phyloP scores from a whole-genome alignment of 2,888 invertebrate species.

The Bibio marci region DNA sequence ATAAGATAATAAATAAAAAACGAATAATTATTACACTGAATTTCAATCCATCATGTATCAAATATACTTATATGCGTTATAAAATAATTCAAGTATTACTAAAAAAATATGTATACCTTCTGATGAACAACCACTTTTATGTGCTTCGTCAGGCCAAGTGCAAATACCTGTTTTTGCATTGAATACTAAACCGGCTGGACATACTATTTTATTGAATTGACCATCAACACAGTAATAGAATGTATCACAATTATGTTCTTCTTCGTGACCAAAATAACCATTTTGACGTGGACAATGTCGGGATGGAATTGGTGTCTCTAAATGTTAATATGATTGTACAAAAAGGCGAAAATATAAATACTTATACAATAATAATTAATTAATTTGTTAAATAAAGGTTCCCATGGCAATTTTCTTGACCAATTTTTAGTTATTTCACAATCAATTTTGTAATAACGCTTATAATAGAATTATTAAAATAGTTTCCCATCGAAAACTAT shows the following conservation, averaged over 20 bases:
- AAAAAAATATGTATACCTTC: slow-evolving; percentile 44
- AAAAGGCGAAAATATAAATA: not conserved
- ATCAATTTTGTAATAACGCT: no score
- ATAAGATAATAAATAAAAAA: slow-evolving; percentile 13
- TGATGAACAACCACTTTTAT: slow-evolving; percentile 70
- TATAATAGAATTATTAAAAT: no score
- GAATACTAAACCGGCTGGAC: slow-evolving; percentile 73
- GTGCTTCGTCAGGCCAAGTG: slow-evolving; percentile 84
- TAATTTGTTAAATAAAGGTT: no score
- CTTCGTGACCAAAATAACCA: slow-evolving; percentile 76
- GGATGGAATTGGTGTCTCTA: slow-evolving; percentile 56
- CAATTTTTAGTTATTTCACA: no score
- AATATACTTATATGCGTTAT: no score
- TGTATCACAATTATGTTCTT: slow-evolving; percentile 59
- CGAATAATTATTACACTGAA: no score
- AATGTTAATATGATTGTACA: slow-evolving; percentile 8
- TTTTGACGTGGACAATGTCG: slow-evolving; percentile 64
- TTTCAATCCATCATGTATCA: no score
- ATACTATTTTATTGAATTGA: slow-evolving; percentile 76
- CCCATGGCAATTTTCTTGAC: no score
- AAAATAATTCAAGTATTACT: no score
- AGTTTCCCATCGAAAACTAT: no score
- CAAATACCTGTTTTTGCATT: slow-evolving; percentile 79
- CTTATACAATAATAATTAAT: no score
- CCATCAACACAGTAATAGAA: slow-evolving; percentile 85